Evolutionary conservation across 2,797 vertebrate genomes (phyloP).

Genomic region (Enteromius treurensis): DNA sequence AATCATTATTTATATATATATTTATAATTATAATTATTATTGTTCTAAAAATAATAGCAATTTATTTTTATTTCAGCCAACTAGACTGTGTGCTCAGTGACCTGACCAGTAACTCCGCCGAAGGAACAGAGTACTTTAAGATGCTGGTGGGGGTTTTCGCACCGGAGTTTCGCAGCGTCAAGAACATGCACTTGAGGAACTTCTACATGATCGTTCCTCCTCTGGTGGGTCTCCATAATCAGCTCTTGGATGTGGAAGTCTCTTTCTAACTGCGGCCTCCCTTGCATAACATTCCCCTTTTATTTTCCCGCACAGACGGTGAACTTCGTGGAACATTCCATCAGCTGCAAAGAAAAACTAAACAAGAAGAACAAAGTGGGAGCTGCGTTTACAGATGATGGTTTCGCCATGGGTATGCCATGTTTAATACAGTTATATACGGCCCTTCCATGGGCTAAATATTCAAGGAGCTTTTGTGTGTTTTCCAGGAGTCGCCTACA

Average conservation of each 20-base stretch:
- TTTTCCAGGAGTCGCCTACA: slow-evolving; percentile 92
- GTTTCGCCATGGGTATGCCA: slow-evolving; percentile 95
- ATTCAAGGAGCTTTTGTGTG: neutral
- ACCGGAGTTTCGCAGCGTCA: slow-evolving; percentile 92
- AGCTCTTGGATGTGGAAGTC: neutral
- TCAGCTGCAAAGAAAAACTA: slow-evolving; percentile 96
- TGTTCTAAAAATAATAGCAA: neutral
- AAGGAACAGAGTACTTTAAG: slow-evolving; percentile 98
- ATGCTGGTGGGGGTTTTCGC: slow-evolving; percentile 97
- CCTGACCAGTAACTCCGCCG: slow-evolving; percentile 94
- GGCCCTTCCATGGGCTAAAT: neutral
- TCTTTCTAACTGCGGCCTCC: neutral
- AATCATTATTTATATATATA: neutral
- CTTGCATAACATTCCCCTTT: neutral
- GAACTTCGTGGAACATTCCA: slow-evolving; percentile 98
- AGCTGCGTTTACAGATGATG: slow-evolving; percentile 97
- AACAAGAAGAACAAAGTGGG: slow-evolving; percentile 99
- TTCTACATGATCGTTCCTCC: slow-evolving; percentile 99
- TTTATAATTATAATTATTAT: neutral
- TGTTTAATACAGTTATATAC: neutral
- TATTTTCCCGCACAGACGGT: slow-evolving; percentile 80
- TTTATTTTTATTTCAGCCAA: slow-evolving; percentile 65
- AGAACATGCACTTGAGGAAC: slow-evolving; percentile 97
- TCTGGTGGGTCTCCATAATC: slow-evolving; percentile 78
- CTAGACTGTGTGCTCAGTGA: slow-evolving; percentile 91